A percentile compares a stretch with the other conserved stretches of the same genome.
phyloP scores from a whole-genome alignment of 2,888 invertebrate genomes.

The Terebella lapidaria region DNA sequence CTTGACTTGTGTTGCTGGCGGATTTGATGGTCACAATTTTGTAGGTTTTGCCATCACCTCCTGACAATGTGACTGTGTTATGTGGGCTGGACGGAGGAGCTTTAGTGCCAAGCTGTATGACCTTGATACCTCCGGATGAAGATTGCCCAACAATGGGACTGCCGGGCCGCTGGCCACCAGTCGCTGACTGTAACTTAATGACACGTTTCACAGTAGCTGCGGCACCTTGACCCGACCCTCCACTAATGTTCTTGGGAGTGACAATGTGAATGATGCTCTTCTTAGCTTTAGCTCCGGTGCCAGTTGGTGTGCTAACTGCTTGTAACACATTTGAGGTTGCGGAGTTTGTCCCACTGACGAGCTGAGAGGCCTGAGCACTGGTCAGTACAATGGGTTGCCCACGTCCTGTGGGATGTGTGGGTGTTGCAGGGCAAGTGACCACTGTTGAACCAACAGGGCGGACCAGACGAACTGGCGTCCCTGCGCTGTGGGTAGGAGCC shows the following conservation, averaged over 20 bases:
- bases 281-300: neutral
- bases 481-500: neutral
- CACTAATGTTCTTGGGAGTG: neutral
- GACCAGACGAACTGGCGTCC: neutral
- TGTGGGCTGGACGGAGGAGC: neutral
- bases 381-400: neutral
- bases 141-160: neutral
- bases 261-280: neutral
- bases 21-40: neutral
- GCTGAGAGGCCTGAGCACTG: neutral
- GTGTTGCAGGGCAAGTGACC: neutral
- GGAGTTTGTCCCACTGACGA: neutral
- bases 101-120: neutral
- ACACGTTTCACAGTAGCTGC: neutral
- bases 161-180: neutral
- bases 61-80: neutral
- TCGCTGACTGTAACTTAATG: neutral
- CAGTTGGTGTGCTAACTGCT: neutral
- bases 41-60: conserved; percentile 1
- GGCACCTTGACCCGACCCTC: neutral
- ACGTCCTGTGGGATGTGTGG: no score
- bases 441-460: neutral
- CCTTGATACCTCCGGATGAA: neutral
- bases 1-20: neutral
- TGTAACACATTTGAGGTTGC: neutral